Evolutionary conservation across 2,113 vertebrate species (phyloP).

Genomic region (Ceuthmochares aereus): DNA sequence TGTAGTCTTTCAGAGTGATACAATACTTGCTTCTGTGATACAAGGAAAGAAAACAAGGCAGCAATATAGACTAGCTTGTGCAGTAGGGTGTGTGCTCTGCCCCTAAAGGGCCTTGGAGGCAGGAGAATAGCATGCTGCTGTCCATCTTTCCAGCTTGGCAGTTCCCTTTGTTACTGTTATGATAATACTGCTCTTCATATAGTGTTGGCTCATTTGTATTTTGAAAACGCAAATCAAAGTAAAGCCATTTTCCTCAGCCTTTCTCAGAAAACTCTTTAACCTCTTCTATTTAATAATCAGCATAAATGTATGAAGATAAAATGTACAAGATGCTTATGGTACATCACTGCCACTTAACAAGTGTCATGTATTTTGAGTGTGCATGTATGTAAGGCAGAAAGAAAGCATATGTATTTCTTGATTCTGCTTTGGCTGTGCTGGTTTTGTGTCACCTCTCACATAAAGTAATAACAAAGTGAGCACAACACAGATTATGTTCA

Average conservation of each 20-base stretch:
- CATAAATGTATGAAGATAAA: neutral
- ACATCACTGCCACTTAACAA: conserved; percentile 10
- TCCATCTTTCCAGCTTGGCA: neutral
- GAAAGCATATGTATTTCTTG: neutral
- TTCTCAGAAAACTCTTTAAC: conserved; percentile 20
- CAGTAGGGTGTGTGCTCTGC: neutral
- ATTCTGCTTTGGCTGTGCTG: neutral
- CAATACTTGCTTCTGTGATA: neutral
- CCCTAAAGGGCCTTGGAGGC: neutral
- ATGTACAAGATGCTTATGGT: neutral
- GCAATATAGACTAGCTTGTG: neutral
- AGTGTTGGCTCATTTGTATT: neutral
- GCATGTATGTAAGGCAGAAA: neutral
- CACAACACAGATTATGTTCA: conserved; percentile 5
- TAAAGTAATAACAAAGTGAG: conserved; percentile 42
- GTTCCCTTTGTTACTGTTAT: conserved; percentile 14
- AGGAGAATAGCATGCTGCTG: neutral
- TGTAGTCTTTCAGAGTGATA: neutral
- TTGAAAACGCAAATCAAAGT: neutral
- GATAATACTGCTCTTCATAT: neutral
- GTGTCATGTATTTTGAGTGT: neutral
- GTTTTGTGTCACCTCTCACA: conserved; percentile 38
- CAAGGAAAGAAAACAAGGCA: neutral
- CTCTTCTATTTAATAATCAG: conserved; percentile 22
- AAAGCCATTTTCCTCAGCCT: neutral